These are phyloP conservation scores for Triplophysa siluroides DNA, from an alignment of 2,113 vertebrate genomes.

Conservation along the genomic window DNA sequence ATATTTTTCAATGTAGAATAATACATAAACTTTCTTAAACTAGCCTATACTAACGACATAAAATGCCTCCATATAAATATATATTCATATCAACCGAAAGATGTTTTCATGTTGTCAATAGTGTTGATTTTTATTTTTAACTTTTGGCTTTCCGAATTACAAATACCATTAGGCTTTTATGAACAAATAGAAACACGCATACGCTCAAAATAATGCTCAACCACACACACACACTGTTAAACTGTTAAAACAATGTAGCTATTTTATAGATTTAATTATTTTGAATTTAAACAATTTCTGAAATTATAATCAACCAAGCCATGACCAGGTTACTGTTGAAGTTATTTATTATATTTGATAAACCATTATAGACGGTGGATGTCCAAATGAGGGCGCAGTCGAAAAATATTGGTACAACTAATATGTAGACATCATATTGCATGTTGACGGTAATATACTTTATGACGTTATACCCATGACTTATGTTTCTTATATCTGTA, in stretches of 20 bases:
- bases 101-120: background rate
- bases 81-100: background rate
- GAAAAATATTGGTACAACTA: background rate
- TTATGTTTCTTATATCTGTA: constrained; percentile 10
- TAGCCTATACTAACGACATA: background rate
- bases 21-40: background rate
- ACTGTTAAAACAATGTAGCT: background rate
- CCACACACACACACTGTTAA: background rate
- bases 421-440: background rate
- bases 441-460: constrained; percentile 12
- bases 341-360: background rate
- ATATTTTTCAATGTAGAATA: constrained; percentile 7
- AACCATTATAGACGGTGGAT: background rate
- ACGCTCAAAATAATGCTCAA: background rate
- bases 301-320: background rate
- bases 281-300: background rate
- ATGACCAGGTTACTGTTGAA: background rate
- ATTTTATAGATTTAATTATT: background rate
- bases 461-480: constrained; percentile 1
- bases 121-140: background rate
- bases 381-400: background rate
- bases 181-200: background rate
- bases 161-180: background rate
- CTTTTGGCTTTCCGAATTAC: background rate
- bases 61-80: background rate